phyloP scores from a whole-genome alignment of 2,888 invertebrate genomes.

The Tribolium freemani region DNA sequence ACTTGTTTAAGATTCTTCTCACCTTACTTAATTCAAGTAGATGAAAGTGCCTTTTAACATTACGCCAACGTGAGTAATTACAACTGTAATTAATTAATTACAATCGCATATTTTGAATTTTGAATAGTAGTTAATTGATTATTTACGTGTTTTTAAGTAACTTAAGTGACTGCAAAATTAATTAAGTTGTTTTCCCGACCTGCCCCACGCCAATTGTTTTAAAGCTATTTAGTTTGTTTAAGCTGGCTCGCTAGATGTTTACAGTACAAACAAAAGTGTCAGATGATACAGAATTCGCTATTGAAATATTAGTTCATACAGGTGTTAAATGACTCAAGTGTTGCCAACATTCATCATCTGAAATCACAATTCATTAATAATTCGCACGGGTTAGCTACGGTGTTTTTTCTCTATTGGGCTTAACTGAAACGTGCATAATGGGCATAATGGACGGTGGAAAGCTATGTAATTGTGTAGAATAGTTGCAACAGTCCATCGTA shows the following conservation, averaged over 20 bases:
- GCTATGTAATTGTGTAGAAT: constrained; percentile 52
- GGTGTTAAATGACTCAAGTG: constrained; percentile 34
- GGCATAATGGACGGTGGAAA: constrained; percentile 50
- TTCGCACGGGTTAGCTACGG: background rate
- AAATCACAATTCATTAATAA: constrained; percentile 16
- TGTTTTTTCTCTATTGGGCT: constrained; percentile 11
- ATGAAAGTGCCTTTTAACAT: too few species aligned
- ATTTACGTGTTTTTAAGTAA: too few species aligned
- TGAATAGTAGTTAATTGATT: too few species aligned
- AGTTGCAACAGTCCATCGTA: constrained; percentile 56
- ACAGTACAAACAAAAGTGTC: constrained; percentile 64
- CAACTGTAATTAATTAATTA: too few species aligned
- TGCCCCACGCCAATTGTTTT: constrained; percentile 56
- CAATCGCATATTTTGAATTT: too few species aligned
- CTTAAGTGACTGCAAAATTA: background rate
- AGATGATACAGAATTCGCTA: constrained; percentile 62
- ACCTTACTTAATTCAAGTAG: too few species aligned
- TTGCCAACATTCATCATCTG: constrained; percentile 5
- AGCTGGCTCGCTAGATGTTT: constrained; percentile 66
- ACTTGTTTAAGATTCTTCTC: too few species aligned
- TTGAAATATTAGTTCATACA: constrained; percentile 50
- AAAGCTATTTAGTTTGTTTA: constrained; percentile 62
- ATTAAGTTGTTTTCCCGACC: constrained; percentile 41
- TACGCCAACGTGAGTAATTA: too few species aligned
- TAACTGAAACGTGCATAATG: constrained; percentile 43